Evolutionary conservation across 1,140 invertebrate species (phyloP).

Genomic region (Aphis craccivora): DNA sequence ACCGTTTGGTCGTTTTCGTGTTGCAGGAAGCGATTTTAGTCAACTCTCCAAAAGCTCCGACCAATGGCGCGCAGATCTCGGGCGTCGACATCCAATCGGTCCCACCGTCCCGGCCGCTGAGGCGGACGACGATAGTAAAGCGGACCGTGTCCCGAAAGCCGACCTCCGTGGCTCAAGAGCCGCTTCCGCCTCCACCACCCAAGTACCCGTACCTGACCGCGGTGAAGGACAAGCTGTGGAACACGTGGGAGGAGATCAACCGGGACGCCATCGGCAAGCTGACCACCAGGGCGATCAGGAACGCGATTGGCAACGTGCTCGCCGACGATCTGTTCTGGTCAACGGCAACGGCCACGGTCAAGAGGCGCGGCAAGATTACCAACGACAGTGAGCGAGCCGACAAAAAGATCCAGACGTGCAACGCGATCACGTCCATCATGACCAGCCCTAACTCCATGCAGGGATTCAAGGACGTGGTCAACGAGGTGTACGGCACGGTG

Average conservation of each 20-base stretch:
- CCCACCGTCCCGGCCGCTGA: too few species aligned
- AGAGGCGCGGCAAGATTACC: not conserved
- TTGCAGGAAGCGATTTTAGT: not conserved
- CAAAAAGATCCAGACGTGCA: not conserved
- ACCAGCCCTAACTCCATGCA: not conserved
- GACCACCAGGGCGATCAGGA: not conserved
- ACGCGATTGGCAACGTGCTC: not conserved
- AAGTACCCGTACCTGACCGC: not conserved
- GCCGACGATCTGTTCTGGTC: not conserved
- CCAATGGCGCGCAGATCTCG: too few species aligned
- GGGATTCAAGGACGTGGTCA: not conserved
- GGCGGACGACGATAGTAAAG: not conserved
- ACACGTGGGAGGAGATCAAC: not conserved
- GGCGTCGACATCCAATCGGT: accelerated
- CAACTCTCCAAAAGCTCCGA: not conserved
- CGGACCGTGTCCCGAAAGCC: not conserved
- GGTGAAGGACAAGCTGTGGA: not conserved
- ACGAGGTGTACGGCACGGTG: not conserved
- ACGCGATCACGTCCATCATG: accelerated
- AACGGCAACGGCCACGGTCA: accelerated
- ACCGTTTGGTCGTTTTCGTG: not conserved
- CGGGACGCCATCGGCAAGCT: not conserved
- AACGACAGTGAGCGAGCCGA: not conserved
- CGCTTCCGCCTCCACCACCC: not conserved
- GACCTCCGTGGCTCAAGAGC: not conserved